phyloP scores from a whole-genome alignment of 2,888 invertebrate genomes.

The Drosophila prolongata region DNA sequence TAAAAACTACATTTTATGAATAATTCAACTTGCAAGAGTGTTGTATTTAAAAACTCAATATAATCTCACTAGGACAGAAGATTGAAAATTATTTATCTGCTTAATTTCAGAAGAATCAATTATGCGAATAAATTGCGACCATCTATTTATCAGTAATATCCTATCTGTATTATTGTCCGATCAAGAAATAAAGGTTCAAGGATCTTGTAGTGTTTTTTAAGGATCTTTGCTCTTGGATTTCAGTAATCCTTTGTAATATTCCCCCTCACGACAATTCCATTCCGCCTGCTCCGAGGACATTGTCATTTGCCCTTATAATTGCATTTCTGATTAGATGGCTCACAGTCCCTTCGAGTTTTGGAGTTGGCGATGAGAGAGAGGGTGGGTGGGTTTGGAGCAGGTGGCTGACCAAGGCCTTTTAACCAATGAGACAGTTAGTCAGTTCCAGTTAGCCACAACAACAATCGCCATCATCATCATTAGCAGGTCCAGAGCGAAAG shows the following conservation, averaged over 20 bases:
- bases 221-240: conserved; percentile 79
- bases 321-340: conserved; percentile 68
- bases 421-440: conserved; percentile 31
- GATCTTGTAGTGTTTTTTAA: too few species aligned
- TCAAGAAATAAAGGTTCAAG: too few species aligned
- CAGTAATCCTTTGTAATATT: conserved; percentile 78
- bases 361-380: not conserved
- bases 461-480: conserved; percentile 44
- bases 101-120: too few species aligned
- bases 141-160: too few species aligned
- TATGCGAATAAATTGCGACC: too few species aligned
- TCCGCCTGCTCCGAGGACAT: conserved; percentile 19
- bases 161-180: too few species aligned
- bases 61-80: too few species aligned
- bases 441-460: conserved; percentile 53
- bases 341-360: conserved; percentile 7
- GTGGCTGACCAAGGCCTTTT: conserved; percentile 11
- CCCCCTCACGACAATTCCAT: conserved; percentile 87
- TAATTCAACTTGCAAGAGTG: too few species aligned
- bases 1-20: too few species aligned
- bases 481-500: conserved; percentile 11
- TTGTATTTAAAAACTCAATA: too few species aligned
- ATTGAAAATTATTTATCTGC: too few species aligned
- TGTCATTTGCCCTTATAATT: conserved; percentile 59
- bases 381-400: not conserved